Percentiles rank a stretch among this genome's conserved stretches.
These are phyloP conservation scores for Metellina segmentata DNA, from an alignment of 2,888 invertebrate species.

Conservation along the genomic window DNA sequence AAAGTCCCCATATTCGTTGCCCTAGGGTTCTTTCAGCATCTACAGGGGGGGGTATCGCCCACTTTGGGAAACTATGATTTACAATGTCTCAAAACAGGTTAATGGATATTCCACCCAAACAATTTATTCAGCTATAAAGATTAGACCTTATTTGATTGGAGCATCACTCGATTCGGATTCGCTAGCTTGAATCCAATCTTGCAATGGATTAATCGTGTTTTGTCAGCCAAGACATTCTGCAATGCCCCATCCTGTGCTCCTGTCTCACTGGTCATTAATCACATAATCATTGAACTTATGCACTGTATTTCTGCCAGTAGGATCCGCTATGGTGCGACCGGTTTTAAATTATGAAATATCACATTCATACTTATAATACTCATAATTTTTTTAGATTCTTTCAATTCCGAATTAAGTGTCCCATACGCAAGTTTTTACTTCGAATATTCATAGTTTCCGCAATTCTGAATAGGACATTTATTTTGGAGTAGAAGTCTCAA, in stretches of 20 bases:
- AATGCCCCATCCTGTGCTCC: neutral
- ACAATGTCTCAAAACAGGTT: neutral
- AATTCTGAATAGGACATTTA: no score
- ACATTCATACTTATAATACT: neutral
- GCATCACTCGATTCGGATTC: neutral
- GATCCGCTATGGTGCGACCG: neutral
- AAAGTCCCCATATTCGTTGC: no score
- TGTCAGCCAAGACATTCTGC: neutral
- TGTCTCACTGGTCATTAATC: neutral
- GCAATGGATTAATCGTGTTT: slow-evolving; percentile 9
- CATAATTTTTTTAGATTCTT: neutral
- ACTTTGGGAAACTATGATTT: no score
- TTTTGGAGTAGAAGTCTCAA: no score
- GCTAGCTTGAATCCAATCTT: slow-evolving; percentile 17
- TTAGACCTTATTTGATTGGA: slow-evolving; percentile 19
- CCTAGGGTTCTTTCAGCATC: no score
- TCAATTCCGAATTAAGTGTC: neutral
- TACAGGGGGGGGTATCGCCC: no score
- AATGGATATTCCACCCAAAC: neutral
- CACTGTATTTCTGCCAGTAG: neutral
- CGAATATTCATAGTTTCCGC: no score
- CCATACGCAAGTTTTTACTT: neutral
- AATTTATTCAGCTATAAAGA: slow-evolving; percentile 4
- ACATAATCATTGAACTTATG: neutral
- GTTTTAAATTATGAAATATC: neutral